Percentiles rank a stretch among this genome's conserved stretches.
Evolutionary conservation across 2,113 vertebrate species (phyloP).

Genomic region (Nothoprocta pentlandii): DNA sequence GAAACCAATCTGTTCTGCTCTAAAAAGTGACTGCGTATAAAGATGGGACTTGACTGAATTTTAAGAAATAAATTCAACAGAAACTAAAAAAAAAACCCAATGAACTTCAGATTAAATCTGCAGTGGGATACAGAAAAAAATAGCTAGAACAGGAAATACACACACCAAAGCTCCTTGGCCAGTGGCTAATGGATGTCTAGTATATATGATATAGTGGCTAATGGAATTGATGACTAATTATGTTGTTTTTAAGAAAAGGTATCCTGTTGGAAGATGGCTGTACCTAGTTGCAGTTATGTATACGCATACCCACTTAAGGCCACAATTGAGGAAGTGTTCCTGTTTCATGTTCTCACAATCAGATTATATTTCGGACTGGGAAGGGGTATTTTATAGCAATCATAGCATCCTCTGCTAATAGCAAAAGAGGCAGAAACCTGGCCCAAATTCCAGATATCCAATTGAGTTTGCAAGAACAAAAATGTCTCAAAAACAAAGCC

Average conservation of each 20-base stretch:
- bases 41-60: not conserved
- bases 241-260: not conserved
- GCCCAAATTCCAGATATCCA: not conserved
- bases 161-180: not conserved
- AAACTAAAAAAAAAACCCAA: not conserved
- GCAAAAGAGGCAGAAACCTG: not conserved
- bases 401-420: not conserved
- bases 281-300: not conserved
- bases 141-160: not conserved
- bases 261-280: not conserved
- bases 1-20: not conserved
- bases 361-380: not conserved
- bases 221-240: rapidly evolving
- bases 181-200: not conserved
- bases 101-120: not conserved
- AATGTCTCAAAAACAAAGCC: not conserved
- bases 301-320: not conserved
- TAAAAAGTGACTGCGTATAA: not conserved
- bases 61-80: not conserved
- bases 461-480: not conserved
- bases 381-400: not conserved
- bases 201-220: too few species aligned
- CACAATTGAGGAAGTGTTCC: not conserved
- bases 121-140: not conserved
- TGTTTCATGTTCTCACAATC: not conserved